Evolutionary conservation across 2,113 vertebrate genomes (phyloP), one percentile per base, ranked within the genome.

Genomic region (Phalacrocorax aristotelis): DNA sequence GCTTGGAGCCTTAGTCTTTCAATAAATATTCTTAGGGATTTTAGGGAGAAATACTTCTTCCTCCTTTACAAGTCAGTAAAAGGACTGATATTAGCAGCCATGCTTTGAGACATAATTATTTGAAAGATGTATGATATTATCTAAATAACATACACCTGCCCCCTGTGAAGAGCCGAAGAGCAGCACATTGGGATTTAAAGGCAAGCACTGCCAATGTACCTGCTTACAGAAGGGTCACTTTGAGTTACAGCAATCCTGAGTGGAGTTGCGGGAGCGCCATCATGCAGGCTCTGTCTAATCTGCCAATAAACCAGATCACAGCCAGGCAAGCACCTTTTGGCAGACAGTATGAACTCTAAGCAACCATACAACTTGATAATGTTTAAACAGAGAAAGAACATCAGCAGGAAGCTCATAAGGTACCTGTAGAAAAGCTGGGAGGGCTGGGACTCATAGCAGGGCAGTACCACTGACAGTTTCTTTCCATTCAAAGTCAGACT

Each of bases 291-390:
- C 69, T 76, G 75, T 54, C 92, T 72, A 6, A 48, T 11, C 87
- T 93, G 48, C 83, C 70, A 84, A 83, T 48, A 93, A 82, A 88
- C 17, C 65, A 71, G 36, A 91, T 89, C 74, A 89, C 14, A 69
- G 78, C 61, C 11, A 3, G 78, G 60, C 75, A 49, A 78, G 88
- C 76, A 88, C 62, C 81, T 78, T 72, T 42, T 44, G 74, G 81
- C 77, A 52, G 49, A 72, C 61, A 27, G 10, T 5, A 80, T 22
- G 61, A 93, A 70, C 87, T 84, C 83, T 4, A 13, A 87, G 71
- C 90, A 81, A 68, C 48, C 72, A 40, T 22, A 52, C 51, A 46
- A 65, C 71, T 6, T 29, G 54, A 32, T 17, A 88, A 48, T 0
- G 0, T 75, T 78, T 68, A 61, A 68, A 70, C 7, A 34, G 71